Evolutionary conservation across 2,113 vertebrate species (phyloP).

Genomic region (Procavia capensis): DNA sequence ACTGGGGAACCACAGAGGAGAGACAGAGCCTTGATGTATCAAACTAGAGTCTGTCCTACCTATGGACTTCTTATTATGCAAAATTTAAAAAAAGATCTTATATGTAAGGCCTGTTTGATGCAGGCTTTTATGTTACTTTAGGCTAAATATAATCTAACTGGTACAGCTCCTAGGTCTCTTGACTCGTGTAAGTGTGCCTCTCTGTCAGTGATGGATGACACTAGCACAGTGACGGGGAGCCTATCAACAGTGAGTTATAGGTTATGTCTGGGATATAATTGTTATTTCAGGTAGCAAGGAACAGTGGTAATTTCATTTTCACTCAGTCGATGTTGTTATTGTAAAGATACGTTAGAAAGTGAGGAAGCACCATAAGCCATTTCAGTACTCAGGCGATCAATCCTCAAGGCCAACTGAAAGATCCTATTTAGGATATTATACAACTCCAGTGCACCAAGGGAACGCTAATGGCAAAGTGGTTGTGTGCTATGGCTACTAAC

Average conservation of each 20-base stretch:
- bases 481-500: too few relatives aligned
- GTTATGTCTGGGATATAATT: not conserved
- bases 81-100: not conserved
- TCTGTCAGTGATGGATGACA: not conserved
- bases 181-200: not conserved
- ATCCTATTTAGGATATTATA: not conserved
- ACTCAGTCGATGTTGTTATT: not conserved
- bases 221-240: not conserved
- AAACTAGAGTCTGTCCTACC: not conserved
- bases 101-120: not conserved
- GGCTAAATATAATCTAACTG: not conserved
- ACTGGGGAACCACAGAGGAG: not conserved
- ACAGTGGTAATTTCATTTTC: not conserved
- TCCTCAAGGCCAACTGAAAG: not conserved
- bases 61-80: not conserved
- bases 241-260: not conserved
- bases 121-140: conserved; percentile 8
- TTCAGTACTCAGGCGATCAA: not conserved
- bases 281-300: not conserved
- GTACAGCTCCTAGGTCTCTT: not conserved
- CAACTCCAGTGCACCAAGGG: not conserved
- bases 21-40: not conserved
- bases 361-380: not conserved
- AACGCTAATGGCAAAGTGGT: too few relatives aligned
- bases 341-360: conserved; percentile 14